phyloP scores from a whole-genome alignment of 2,113 vertebrate species.

The Sphyrna mokarran region DNA sequence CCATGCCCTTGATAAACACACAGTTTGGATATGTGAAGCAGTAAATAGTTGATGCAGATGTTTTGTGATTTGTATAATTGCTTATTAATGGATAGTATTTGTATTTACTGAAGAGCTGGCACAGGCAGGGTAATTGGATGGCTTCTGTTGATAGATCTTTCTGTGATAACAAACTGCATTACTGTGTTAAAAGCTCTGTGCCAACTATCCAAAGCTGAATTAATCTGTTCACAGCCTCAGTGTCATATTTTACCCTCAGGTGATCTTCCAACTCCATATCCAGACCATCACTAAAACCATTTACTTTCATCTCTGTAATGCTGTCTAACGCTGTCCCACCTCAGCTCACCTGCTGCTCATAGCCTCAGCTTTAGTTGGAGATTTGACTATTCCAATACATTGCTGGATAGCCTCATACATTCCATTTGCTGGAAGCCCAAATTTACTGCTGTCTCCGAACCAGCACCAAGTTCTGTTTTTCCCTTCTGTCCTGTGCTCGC shows the following conservation, averaged over 20 bases:
- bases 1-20: not conserved
- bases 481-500: not conserved
- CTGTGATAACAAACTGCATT: not conserved
- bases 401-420: not conserved
- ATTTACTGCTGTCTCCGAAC: not conserved
- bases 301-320: not conserved
- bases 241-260: not conserved
- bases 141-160: not conserved
- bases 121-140: not conserved
- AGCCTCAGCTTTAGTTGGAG: not conserved
- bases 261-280: not conserved
- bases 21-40: not conserved
- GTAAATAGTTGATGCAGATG: not conserved
- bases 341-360: not conserved
- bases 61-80: not conserved
- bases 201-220: not conserved
- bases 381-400: not conserved
- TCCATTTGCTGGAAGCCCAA: not conserved
- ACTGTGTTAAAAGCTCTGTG: not conserved
- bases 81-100: not conserved
- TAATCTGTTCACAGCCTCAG: not conserved
- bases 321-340: not conserved
- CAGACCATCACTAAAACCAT: not conserved
- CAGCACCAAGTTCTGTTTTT: not conserved
- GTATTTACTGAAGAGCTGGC: not conserved